Evolutionary conservation across 1,140 invertebrate species (phyloP), one percentile per base, ranked within the genome.

Genomic region (Lordiphosa clarofinis): DNA sequence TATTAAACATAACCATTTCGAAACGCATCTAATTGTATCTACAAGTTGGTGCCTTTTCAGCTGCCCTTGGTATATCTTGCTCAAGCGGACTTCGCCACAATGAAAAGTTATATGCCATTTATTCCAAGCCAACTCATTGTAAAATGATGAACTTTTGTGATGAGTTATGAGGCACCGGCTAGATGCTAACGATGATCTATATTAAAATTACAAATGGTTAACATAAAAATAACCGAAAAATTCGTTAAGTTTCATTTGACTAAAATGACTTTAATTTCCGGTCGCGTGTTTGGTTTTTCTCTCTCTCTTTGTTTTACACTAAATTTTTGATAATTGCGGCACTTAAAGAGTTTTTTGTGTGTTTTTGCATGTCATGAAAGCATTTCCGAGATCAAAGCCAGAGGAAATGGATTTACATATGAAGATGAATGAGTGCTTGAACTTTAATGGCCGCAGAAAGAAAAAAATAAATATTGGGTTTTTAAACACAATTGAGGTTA

Each of bases 401-500:
- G 24, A 78, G 78, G 78, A 84, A 84, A 84, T 84, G 65, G 79
- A 84, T 84, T 84, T 86, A 82, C 81, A 84, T 84, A 84, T 86
- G 69, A 78, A 78, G 61, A 86, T 56, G 73, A 73, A 79, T 86
- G 79, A 46, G 47, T 24, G 68, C 49, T 55, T 42, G 11, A 15
- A 33, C 21, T 15, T 19, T 31, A 12, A 13, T 21, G 35, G 35
- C 10, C 6, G 39, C 44, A 66, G 67, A 73, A 78, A 84, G 73
- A 82, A 46, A 46, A 28, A 13, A 36, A 40, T 21, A 70, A 58
- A 59, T 52, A 48, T 48, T 55, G 61, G 57, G 15, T 44, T 54
- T 74, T 56, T 65, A 54, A 58, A 44, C 37, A 74, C 67, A 75
- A 81, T 82, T 75, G 78, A 84, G 78, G 78, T 78, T 69, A 73